A percentile compares a stretch with the other conserved stretches of the same genome.
Conservation (phyloP, 2,113 vertebrate genomes). For the Cavia porcellus region DNA sequence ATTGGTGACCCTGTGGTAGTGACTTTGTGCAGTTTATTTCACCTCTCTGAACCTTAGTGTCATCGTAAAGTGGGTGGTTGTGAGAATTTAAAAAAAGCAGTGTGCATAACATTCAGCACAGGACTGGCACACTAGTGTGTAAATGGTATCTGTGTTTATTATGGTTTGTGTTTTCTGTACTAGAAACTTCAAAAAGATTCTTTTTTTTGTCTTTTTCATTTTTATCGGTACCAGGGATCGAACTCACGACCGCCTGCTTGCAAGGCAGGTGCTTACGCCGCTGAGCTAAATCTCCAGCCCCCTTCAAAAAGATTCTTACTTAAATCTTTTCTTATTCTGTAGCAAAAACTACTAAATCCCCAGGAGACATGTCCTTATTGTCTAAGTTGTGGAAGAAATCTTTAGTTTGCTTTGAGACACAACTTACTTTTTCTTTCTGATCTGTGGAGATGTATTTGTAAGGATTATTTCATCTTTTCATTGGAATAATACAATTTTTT, state of each 20-base stretch:
- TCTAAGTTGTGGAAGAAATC: background rate
- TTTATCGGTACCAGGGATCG: too few relatives aligned
- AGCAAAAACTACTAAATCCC: background rate
- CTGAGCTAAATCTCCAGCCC: too few relatives aligned
- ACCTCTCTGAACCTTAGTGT: background rate
- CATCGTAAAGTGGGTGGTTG: background rate
- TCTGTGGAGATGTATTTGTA: background rate
- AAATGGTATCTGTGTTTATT: background rate
- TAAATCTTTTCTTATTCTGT: background rate
- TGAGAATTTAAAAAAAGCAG: background rate
- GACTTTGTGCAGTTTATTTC: background rate
- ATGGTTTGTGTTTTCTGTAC: background rate
- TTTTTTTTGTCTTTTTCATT: too few relatives aligned
- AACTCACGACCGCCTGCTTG: too few relatives aligned
- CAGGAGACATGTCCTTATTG: background rate
- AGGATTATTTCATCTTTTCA: background rate
- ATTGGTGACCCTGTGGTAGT: background rate
- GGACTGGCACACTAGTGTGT: background rate
- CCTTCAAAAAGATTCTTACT: background rate
- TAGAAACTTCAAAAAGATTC: background rate
- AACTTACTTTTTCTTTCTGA: conserved; percentile 26
- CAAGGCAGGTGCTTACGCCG: too few relatives aligned
- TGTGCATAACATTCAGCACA: background rate
- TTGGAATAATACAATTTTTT: background rate
- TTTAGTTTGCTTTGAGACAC: background rate